Percentiles rank a stretch among this genome's conserved stretches.
These are phyloP conservation scores for Selenia dentaria DNA, from an alignment of 2,888 invertebrate species.

Conservation along the genomic window DNA sequence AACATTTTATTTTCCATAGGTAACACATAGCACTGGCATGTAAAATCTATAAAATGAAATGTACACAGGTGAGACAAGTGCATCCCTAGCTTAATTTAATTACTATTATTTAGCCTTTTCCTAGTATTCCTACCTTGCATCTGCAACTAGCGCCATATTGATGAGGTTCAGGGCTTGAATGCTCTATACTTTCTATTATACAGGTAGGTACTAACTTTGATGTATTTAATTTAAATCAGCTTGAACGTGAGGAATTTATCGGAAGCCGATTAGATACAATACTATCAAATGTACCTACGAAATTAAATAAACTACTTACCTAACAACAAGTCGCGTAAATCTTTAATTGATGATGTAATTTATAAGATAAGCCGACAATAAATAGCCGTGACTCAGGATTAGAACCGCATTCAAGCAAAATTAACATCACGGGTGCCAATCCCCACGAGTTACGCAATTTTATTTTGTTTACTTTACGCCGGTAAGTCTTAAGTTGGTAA, in stretches of 20 bases:
- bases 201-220: too few species aligned
- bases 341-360: conserved; percentile 24
- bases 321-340: conserved; percentile 9
- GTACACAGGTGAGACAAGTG: too few species aligned
- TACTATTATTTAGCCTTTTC: too few species aligned
- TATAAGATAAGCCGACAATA: conserved; percentile 17
- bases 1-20: too few species aligned
- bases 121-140: conserved; percentile 14
- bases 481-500: neutral
- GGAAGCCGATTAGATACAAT: conserved; percentile 8
- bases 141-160: conserved; percentile 11
- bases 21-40: too few species aligned
- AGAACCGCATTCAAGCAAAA: conserved; percentile 6
- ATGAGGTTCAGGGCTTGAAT: neutral
- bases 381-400: conserved; percentile 21
- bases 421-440: conserved; percentile 2
- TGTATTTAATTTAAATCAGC: too few species aligned
- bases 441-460: conserved; percentile 7
- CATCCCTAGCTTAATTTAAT: too few species aligned
- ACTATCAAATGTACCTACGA: conserved; percentile 3
- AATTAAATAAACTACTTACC: conserved; percentile 18
- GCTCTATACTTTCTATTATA: too few species aligned
- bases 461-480: conserved; percentile 12
- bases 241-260: neutral
- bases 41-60: too few species aligned